phyloP scores from a whole-genome alignment of 2,113 vertebrate genomes.

The Psilopsiagon aurifrons region DNA sequence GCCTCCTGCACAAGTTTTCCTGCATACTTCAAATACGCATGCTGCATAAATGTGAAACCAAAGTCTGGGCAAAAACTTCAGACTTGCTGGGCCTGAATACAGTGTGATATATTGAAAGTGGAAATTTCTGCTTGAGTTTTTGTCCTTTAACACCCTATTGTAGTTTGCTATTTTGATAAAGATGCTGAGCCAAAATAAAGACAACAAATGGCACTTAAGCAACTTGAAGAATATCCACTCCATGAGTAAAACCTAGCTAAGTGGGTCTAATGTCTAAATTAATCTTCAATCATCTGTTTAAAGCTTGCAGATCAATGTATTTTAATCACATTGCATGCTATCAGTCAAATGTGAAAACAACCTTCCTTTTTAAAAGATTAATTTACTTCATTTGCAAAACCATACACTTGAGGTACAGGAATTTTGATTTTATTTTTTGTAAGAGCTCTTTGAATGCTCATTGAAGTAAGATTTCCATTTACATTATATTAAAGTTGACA shows the following conservation, averaged over 20 bases:
- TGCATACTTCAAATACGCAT: rapidly evolving
- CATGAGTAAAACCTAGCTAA: not conserved
- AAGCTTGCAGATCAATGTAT: conserved; percentile 30
- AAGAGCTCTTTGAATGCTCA: not conserved
- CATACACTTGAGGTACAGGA: not conserved
- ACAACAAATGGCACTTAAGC: not conserved
- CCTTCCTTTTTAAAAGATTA: not conserved
- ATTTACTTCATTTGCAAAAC: conserved; percentile 27
- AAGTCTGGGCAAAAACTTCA: not conserved
- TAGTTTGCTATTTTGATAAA: not conserved
- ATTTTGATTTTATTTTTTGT: conserved; percentile 19
- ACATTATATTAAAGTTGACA: conserved; percentile 39
- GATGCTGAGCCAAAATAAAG: not conserved
- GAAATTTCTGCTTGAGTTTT: not conserved
- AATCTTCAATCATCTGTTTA: conserved; percentile 27
- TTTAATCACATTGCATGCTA: conserved; percentile 9
- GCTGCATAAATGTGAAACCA: not conserved
- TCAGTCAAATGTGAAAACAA: conserved; percentile 2
- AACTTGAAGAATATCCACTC: not conserved
- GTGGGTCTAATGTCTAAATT: not conserved
- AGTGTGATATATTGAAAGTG: not conserved
- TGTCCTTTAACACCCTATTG: not conserved
- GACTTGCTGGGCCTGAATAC: not conserved
- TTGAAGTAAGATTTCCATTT: conserved; percentile 59
- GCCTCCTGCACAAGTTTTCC: not conserved